Base-by-base conservation (phyloP, 2,888 invertebrate species). In the Callyntrura guangdongensis region DNA sequence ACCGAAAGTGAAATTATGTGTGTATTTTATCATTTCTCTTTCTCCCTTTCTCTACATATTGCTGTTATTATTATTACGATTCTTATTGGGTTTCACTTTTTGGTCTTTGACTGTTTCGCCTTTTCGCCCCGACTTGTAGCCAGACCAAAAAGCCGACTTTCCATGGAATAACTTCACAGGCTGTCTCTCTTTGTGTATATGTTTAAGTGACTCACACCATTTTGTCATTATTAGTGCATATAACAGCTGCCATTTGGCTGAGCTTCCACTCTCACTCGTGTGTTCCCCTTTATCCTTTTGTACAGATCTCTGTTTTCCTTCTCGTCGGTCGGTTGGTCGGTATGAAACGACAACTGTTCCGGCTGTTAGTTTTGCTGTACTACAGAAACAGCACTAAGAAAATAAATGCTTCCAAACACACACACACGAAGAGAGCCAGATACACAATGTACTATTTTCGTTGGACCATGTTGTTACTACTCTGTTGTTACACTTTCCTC, bases 261-360 rank as follows among this genome's bases (percentile, higher is more conserved):
- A 6, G 36, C 6, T 36, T 36, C 36, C 3, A 36, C 36, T 36
- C 36, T 83, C 59, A 88, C 84, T 84, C 45, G 84, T 77, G n/a
- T n/a, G n/a, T 84, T 79, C 27, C 14, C 20, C 36, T 53, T 89
- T 88, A 67, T 67, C 69, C 69, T 47, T n/a, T 72, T 59, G 47
- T 36, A 49, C 49, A 67, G 64, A 36, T 36, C 36, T 36, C 36
- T 36, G n/a, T 36, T 36, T 36, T 36, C 36, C 36, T 36, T 36
- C 36, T 36, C 36, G 36, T 36, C 6, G 36, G 36, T 36, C 36
- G 36, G 36, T 36, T 2, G 2, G 36, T 36, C 3, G 2, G 36
- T 36, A 6, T 36, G 69, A 69, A 45, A 81, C 89, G 84, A 85
- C 84, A 85, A 90, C 77, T 85, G 89, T 89, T 89, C 83, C 89